Conservation (phyloP, 1,140 invertebrate genomes). For the Lepidotrigona ventralis region DNA sequence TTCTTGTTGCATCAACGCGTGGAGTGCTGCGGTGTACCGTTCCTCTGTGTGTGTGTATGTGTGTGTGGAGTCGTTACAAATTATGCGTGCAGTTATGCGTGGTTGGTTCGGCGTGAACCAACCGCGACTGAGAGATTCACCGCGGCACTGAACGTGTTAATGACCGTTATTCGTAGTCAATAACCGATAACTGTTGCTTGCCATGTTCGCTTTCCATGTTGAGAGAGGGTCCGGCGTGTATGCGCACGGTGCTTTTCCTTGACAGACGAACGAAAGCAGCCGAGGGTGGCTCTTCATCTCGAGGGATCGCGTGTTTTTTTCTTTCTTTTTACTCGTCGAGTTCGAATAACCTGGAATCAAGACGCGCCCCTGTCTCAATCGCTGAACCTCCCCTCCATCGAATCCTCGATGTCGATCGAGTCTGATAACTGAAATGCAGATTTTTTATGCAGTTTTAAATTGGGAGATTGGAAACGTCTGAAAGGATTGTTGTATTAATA, state of each 20-base stretch:
- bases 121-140: neutral
- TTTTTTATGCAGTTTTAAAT: too few relatives aligned
- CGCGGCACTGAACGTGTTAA: neutral
- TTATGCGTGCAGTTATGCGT: neutral
- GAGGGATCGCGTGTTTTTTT: neutral
- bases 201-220: conserved; percentile 31
- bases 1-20: neutral
- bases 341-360: neutral
- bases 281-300: neutral
- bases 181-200: conserved; percentile 29
- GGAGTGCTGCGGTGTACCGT: neutral
- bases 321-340: neutral
- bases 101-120: neutral
- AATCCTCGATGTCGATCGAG: too few relatives aligned
- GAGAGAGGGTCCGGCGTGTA: neutral
- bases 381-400: too few relatives aligned
- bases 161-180: neutral
- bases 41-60: too few relatives aligned
- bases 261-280: conserved; percentile 10
- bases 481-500: too few relatives aligned
- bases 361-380: neutral
- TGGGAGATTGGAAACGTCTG: too few relatives aligned
- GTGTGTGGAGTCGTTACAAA: too few relatives aligned
- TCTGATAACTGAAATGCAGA: too few relatives aligned
- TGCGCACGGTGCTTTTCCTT: neutral